These are phyloP conservation scores for Melitaea cinxia DNA, from an alignment of 1,140 invertebrate species.

Conservation along the genomic window DNA sequence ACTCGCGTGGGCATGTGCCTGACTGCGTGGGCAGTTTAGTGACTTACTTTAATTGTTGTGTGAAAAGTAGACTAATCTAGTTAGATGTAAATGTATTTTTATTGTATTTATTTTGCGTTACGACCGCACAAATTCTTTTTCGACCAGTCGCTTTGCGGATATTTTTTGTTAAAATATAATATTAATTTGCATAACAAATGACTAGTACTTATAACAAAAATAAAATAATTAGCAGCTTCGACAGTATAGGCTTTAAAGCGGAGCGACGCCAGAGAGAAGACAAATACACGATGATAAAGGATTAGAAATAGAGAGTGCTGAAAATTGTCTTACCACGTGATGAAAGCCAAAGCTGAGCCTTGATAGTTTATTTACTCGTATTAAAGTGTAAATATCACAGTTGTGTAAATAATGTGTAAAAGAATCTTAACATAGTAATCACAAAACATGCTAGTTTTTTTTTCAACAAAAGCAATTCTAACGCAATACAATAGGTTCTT, in stretches of 20 bases:
- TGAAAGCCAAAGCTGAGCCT: no score
- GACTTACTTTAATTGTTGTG: conserved; percentile 53
- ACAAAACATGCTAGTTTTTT: no score
- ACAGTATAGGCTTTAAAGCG: not conserved
- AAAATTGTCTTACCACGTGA: no score
- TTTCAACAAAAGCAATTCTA: no score
- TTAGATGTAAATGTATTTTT: conserved; percentile 55
- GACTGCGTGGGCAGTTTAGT: conserved; percentile 49
- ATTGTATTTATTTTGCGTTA: conserved; percentile 48
- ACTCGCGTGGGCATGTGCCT: conserved; percentile 38
- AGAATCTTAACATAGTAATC: no score
- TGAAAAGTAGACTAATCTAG: conserved; percentile 54
- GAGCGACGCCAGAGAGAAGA: no score
- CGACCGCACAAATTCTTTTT: conserved; percentile 43
- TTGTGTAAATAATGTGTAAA: no score
- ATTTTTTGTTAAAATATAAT: not conserved
- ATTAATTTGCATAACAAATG: not conserved
- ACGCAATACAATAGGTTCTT: not conserved
- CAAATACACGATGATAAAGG: no score
- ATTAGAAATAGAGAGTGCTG: no score
- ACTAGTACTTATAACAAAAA: not conserved
- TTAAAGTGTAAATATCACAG: not conserved
- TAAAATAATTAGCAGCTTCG: not conserved
- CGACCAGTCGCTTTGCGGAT: conserved; percentile 13
- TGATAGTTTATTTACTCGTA: not conserved